Evolutionary conservation across 2,888 invertebrate genomes (phyloP), one percentile per base, ranked within the genome.

Genomic region (Beris chalybata): DNA sequence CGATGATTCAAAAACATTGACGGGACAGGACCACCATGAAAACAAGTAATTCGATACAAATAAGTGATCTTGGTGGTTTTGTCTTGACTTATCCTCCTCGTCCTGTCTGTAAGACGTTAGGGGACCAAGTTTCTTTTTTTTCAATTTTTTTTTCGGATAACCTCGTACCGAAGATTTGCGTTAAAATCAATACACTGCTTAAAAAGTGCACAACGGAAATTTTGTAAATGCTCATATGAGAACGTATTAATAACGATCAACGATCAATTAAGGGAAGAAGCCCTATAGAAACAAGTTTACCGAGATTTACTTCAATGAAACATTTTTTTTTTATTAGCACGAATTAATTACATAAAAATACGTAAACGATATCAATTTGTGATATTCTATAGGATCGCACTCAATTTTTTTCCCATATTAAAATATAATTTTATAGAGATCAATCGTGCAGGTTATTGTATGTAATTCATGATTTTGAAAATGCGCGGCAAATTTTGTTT

Each of bases 211-310:
- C 22, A 56, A 13, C 9, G 48, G 65, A 65, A 65, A 65, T 65
- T 65, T 65, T 54, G 54, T 65, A 65, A 65, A 65, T 48, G 65
- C 32, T 56, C 30, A 15, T 56, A 45, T 30, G 31, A 44, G 45
- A 66, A 58, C 58, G 65, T 66, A 66, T 66, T 66, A 66, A 66
- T 66, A 58, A 66, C 65, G 57, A 66, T 66, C 65, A 66, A 45
- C 65, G 53, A 58, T 66, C 65, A 58, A 66, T 66, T 66, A 66
- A 66, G 58, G 53, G 65, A 66, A 32, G 65, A 65, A 65, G 56
- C 65, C 65, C 44, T 65, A 65, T 50, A 61, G 43, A 5, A 22
- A 38, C 38, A 11, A 11, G 12, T 15, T 52, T 47, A n/a, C 38
- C 11, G 50, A 61, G 50, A 61, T 61, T 38, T 38, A 50, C 38